Base-by-base conservation (phyloP, 2,888 invertebrate genomes). In the Cremastobaeus sp. region DNA sequence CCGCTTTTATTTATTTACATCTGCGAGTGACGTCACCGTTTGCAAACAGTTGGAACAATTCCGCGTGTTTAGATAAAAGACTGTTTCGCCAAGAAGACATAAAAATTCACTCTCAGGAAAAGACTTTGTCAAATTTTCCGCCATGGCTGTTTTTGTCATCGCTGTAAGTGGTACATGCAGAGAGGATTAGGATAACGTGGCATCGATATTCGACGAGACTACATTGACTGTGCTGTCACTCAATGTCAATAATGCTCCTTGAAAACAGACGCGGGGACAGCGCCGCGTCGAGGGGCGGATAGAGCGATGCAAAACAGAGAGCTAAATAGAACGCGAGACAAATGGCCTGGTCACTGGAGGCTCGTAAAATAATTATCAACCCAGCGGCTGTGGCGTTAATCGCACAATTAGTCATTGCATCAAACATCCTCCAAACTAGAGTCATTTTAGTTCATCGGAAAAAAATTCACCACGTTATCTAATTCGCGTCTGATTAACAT, bases 331-430 rank as follows among this genome's bases (percentile, higher is more conserved):
- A 47, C 39, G 57, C 41, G 50, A 48, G 55, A 54, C 65, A 62
- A 70, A 70, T 54, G 28, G 64, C 45, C 66, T 55, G 71, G 70
- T 69, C 77, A 65, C 69, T 76, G 72, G 69, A 75, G 64, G 76
- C 78, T 81, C 79, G 79, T 80, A 77, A 79, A 81, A 83, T 82
- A 83, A 83, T 83, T 82, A 82, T 77, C 78, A 76, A 77, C 76
- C 69, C 76, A 76, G 75, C 74, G 76, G 73, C 72, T 69, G 65
- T 34, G 77, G 48, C 76, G 81, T 82, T 81, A 81, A 83, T 81
- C 81, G 81, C 76, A 78, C 80, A 84, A 84, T 84, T 83, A 84
- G 77, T 76, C 72, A 71, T 79, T 72, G 79, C 76, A 76, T 77
- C 77, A 79, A 77, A 76, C 65, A 60, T 77, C 64, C 75, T 50